A percentile compares a stretch with the other conserved stretches of the same genome.
Evolutionary conservation across 2,888 invertebrate species (phyloP).

Genomic region (Nudaria mundana): DNA sequence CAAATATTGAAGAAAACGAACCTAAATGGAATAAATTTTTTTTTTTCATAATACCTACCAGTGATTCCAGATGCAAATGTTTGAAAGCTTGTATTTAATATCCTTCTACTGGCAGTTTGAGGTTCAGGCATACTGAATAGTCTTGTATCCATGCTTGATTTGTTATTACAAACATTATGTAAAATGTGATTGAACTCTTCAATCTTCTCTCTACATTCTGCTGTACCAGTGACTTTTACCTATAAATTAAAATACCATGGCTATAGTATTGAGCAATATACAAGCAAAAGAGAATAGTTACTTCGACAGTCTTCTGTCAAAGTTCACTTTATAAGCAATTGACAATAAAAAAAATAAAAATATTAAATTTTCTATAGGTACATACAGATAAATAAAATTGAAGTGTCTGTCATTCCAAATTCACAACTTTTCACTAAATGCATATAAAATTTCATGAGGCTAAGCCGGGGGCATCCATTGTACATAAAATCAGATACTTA

Average conservation of each 20-base stretch:
- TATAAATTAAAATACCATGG: constrained; percentile 9
- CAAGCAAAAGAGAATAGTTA: too few relatives aligned
- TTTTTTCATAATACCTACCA: constrained; percentile 22
- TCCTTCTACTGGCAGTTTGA: constrained; percentile 27
- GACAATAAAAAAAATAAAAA: too few relatives aligned
- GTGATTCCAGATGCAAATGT: constrained; percentile 54
- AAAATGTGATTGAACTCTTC: constrained; percentile 53
- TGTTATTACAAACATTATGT: constrained; percentile 44
- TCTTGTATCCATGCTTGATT: constrained; percentile 21
- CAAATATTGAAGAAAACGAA: not conserved
- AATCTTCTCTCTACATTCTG: constrained; percentile 46
- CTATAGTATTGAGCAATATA: too few relatives aligned
- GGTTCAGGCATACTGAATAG: constrained; percentile 14
- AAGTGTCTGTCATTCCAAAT: too few relatives aligned
- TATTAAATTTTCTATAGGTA: too few relatives aligned
- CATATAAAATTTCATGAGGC: too few relatives aligned
- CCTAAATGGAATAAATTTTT: not conserved
- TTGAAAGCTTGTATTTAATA: constrained; percentile 47
- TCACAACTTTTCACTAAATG: too few relatives aligned
- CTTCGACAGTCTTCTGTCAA: too few relatives aligned
- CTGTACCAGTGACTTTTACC: constrained; percentile 33
- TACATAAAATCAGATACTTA: constrained; percentile 29
- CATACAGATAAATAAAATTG: too few relatives aligned
- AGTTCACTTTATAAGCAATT: too few relatives aligned
- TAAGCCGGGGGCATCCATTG: too few relatives aligned